A percentile compares a stretch with the other conserved stretches of the same genome.
phyloP scores from a whole-genome alignment of 1,140 invertebrate genomes.

The Popillia japonica region DNA sequence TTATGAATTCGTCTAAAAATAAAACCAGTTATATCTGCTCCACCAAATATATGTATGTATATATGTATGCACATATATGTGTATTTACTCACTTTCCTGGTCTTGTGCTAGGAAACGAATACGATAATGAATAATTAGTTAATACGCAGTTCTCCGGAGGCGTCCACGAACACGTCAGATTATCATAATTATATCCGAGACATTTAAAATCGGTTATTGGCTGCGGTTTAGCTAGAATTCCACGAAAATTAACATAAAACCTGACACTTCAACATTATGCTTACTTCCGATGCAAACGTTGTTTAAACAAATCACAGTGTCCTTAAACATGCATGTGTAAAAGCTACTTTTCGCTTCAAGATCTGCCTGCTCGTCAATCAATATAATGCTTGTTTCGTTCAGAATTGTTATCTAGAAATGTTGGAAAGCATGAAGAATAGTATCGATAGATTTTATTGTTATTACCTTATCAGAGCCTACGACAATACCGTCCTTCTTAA shows the following conservation, averaged over 20 bases:
- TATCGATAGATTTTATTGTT: too few relatives aligned
- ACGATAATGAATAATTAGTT: conserved; percentile 30
- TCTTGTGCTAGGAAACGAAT: conserved; percentile 20
- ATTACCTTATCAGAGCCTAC: neutral
- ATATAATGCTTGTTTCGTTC: conserved; percentile 38
- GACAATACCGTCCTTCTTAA: neutral
- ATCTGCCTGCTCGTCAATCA: conserved; percentile 29
- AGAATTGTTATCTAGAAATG: too few relatives aligned
- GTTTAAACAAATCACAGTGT: conserved; percentile 45
- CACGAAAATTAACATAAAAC: neutral
- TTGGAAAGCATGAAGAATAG: too few relatives aligned
- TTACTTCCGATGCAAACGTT: conserved; percentile 47
- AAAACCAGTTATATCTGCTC: too few relatives aligned
- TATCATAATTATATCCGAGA: conserved; percentile 72
- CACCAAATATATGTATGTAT: too few relatives aligned
- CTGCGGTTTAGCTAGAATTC: conserved; percentile 60
- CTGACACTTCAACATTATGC: neutral
- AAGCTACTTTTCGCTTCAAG: neutral
- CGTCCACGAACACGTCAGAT: conserved; percentile 71
- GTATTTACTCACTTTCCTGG: conserved; percentile 33
- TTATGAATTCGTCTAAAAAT: neutral
- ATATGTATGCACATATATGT: too few relatives aligned
- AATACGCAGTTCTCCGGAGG: conserved; percentile 46
- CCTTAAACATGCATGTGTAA: neutral
- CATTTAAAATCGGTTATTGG: conserved; percentile 71